Percentiles rank a stretch among this genome's conserved stretches.
Conservation (phyloP, 1,140 invertebrate species). For the Lordiphosa collinella region DNA sequence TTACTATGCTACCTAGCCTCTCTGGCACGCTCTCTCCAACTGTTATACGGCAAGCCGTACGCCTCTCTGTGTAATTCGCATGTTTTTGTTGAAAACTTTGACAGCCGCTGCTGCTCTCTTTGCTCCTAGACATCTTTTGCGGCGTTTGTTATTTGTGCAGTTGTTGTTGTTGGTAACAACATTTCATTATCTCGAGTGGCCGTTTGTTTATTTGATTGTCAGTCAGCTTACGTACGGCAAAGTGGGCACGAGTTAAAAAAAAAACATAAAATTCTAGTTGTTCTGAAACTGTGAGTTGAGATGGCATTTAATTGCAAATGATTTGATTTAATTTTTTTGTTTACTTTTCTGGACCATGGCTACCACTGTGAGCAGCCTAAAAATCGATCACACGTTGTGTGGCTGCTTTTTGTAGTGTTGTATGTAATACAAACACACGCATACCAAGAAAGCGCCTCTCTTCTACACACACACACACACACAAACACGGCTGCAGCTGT, state of each 20-base stretch:
- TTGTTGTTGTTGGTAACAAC: conserved; percentile 16
- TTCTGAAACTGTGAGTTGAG: not conserved
- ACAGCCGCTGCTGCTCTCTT: conserved; percentile 12
- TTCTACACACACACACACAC: conserved; percentile 4
- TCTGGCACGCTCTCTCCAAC: conserved; percentile 16
- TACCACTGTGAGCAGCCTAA: conserved; percentile 34
- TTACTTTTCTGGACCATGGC: conserved; percentile 11
- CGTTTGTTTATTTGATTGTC: conserved; percentile 70
- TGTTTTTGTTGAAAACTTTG: conserved; percentile 27
- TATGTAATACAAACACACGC: conserved; percentile 39
- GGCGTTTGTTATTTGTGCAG: conserved; percentile 39
- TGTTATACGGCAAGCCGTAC: conserved; percentile 51
- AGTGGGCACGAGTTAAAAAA: not conserved
- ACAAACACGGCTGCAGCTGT: conserved; percentile 42
- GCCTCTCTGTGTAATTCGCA: conserved; percentile 4
- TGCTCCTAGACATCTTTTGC: conserved; percentile 25
- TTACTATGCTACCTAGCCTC: conserved; percentile 9
- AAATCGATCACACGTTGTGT: conserved; percentile 67
- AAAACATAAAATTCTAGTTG: not conserved
- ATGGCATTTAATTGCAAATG: not conserved
- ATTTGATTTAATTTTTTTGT: not conserved
- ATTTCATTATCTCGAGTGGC: conserved; percentile 69
- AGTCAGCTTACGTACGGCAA: conserved; percentile 21
- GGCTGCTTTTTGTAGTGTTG: conserved; percentile 10
- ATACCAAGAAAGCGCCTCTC: conserved; percentile 3